A percentile compares a stretch with the other conserved stretches of the same genome.
These are phyloP conservation scores for Allygus modestus DNA, from an alignment of 2,888 invertebrate species.

Conservation along the genomic window DNA sequence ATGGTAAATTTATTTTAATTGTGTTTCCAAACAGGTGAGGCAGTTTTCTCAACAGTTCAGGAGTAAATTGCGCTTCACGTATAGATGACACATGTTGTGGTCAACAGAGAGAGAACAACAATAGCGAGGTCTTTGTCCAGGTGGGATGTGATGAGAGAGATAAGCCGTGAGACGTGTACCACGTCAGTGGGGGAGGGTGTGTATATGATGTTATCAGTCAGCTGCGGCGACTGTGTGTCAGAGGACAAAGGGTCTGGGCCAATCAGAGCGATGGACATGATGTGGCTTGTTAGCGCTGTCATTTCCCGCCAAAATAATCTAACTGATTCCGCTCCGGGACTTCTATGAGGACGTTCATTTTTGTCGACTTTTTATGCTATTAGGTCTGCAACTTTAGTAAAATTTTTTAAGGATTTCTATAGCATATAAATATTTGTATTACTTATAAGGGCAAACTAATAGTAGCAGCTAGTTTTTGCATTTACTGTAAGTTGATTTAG, in stretches of 20 bases:
- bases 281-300: constrained; percentile 50
- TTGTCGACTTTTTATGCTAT: not conserved
- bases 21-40: too few species aligned
- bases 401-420: too few species aligned
- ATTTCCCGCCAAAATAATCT: constrained; percentile 57
- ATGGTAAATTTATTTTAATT: too few species aligned
- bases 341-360: not conserved
- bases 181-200: constrained; percentile 5
- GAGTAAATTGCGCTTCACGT: too few species aligned
- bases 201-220: constrained; percentile 41
- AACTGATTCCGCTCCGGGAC: not conserved
- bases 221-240: constrained; percentile 21
- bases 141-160: not conserved
- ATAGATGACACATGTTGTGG: too few species aligned
- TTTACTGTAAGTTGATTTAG: too few species aligned
- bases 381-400: too few species aligned
- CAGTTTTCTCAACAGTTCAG: too few species aligned
- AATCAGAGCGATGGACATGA: constrained; percentile 47
- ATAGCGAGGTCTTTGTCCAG: not conserved
- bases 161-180: not conserved
- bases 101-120: too few species aligned
- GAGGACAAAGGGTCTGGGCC: constrained; percentile 22
- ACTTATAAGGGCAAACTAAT: too few species aligned
- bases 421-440: too few species aligned
- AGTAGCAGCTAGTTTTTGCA: too few species aligned